Percentiles rank a stretch among this genome's conserved stretches.
phyloP scores from a whole-genome alignment of 2,113 vertebrate genomes.

The Hippocampus comes region DNA sequence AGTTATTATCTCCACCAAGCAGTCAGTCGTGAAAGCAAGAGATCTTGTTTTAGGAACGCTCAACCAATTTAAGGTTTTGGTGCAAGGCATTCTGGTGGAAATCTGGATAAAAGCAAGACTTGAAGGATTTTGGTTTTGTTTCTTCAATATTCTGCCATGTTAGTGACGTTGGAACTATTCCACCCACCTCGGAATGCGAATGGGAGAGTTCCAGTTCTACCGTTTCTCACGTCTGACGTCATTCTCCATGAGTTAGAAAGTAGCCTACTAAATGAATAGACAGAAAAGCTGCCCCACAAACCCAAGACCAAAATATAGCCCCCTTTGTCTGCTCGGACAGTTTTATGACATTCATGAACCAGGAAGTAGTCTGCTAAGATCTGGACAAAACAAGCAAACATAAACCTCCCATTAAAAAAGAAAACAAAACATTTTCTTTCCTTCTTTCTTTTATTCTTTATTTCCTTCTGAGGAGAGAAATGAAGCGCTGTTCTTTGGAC shows the following conservation, averaged over 20 bases:
- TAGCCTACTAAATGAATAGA: not conserved
- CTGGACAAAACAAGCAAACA: not conserved
- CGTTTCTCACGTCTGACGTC: not conserved
- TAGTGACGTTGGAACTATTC: not conserved
- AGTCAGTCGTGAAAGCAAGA: not conserved
- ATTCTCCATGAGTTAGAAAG: not conserved
- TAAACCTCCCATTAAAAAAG: not conserved
- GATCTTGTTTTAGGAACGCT: not conserved
- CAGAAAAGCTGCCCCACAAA: not conserved
- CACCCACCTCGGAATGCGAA: not conserved
- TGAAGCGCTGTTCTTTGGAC: constrained; percentile 28
- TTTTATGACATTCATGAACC: not conserved
- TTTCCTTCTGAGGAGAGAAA: constrained; percentile 13
- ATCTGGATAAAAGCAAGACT: not conserved
- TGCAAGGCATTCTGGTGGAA: not conserved
- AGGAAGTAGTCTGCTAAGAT: not conserved
- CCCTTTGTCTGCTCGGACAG: not conserved
- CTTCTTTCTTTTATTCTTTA: constrained; percentile 10
- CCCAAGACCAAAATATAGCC: not conserved
- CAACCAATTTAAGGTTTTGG: not conserved
- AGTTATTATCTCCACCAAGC: not conserved
- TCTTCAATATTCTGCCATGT: not conserved
- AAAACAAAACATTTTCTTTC: not conserved
- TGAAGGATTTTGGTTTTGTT: not conserved
- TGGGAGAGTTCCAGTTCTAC: not conserved